phyloP scores from a whole-genome alignment of 2,797 vertebrate species.

The Labeo calbasu region DNA sequence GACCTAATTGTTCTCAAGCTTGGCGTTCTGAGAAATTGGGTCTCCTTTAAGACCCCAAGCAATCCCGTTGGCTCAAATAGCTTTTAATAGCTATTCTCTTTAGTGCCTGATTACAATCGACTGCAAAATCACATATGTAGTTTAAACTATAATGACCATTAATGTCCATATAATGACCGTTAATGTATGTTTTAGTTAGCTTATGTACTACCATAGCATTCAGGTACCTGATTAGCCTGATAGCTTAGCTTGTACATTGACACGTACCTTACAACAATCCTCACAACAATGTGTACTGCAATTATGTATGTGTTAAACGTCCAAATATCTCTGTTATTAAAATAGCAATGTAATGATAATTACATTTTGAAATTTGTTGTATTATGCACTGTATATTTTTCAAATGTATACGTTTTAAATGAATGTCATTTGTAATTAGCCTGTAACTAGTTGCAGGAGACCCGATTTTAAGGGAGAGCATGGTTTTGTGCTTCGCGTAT shows the following conservation, averaged over 20 bases:
- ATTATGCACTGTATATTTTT: background rate
- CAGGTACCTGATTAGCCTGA: background rate
- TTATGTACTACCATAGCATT: background rate
- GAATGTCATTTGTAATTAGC: background rate
- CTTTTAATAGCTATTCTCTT: conserved; percentile 8
- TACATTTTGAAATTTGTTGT: background rate
- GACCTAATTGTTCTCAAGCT: background rate
- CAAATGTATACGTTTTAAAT: background rate
- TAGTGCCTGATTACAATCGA: background rate
- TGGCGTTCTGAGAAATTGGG: background rate
- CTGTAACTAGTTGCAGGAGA: background rate
- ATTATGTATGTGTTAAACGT: background rate
- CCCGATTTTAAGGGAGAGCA: background rate
- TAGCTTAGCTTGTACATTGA: background rate
- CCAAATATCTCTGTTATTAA: background rate
- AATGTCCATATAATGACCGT: background rate
- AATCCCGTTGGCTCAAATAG: background rate
- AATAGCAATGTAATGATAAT: background rate
- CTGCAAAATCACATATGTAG: background rate
- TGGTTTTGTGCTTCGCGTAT: background rate
- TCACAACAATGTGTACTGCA: no score
- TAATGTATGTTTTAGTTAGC: background rate
- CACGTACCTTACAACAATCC: background rate
- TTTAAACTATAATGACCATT: background rate
- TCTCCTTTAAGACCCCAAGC: background rate